A percentile compares a stretch with the other conserved stretches of the same genome.
Conservation (phyloP, 2,113 vertebrate genomes). For the Phrynosoma platyrhinos region DNA sequence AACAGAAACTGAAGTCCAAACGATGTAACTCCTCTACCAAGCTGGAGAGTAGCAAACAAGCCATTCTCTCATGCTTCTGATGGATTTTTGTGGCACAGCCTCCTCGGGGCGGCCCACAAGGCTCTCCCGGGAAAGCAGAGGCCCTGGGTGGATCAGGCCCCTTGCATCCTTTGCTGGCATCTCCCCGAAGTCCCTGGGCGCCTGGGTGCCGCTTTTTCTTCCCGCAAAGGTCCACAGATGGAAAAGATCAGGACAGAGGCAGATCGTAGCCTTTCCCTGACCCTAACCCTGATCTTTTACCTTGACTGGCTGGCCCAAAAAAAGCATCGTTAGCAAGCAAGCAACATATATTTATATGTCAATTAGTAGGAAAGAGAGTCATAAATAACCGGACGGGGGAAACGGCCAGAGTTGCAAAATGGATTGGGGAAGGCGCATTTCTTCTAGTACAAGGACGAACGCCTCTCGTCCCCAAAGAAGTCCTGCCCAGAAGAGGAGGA, state of each 20-base stretch:
- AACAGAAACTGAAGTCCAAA: too few species aligned
- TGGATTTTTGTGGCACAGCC: too few species aligned
- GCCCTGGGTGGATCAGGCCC: too few species aligned
- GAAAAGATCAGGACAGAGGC: constrained; percentile 62
- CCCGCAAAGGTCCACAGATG: constrained; percentile 65
- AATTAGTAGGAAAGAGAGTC: background rate
- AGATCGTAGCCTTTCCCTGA: constrained; percentile 11
- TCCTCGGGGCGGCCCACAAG: too few species aligned
- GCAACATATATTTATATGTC: background rate
- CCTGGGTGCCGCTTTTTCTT: background rate
- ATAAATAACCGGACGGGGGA: background rate
- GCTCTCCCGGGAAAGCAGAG: too few species aligned
- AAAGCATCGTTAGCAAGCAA: background rate
- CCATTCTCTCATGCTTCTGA: too few species aligned
- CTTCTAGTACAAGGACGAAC: background rate
- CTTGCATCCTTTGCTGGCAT: too few species aligned
- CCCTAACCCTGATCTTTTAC: constrained; percentile 13
- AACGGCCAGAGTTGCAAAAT: background rate
- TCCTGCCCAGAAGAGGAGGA: background rate
- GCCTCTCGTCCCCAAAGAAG: background rate
- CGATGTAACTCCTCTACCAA: too few species aligned
- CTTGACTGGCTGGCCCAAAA: background rate
- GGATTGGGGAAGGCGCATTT: too few species aligned
- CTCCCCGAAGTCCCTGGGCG: too few species aligned
- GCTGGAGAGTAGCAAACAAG: too few species aligned